Percentiles rank a stretch among this genome's conserved stretches.
Evolutionary conservation across 1,140 invertebrate species (phyloP).

Genomic region (Oncopodura yosiiana): DNA sequence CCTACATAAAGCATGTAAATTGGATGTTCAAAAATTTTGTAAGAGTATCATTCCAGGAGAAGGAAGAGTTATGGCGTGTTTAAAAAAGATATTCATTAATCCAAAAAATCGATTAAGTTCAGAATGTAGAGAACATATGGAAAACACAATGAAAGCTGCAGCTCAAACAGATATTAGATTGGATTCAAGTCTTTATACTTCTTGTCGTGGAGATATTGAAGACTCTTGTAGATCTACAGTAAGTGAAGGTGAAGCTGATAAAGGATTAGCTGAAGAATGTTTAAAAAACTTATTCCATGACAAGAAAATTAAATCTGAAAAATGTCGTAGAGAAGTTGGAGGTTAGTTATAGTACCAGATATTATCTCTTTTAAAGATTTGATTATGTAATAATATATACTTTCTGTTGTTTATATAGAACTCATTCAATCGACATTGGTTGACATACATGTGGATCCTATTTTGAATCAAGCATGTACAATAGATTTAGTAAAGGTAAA

Average conservation of each 20-base stretch:
- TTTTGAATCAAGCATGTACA: conserved; percentile 64
- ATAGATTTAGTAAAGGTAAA: conserved; percentile 45
- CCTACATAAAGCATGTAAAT: conserved; percentile 63
- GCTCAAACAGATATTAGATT: conserved; percentile 47
- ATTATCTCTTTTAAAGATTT: too few relatives aligned
- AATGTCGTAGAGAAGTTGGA: conserved; percentile 69
- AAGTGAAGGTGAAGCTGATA: conserved; percentile 40
- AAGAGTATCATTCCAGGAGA: conserved; percentile 39
- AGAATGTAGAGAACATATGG: conserved; percentile 47
- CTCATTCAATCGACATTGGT: conserved; percentile 49
- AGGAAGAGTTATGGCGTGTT: conserved; percentile 26
- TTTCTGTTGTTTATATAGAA: too few relatives aligned
- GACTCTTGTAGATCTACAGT: conserved; percentile 44
- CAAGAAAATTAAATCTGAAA: conserved; percentile 58
- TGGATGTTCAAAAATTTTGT: conserved; percentile 65
- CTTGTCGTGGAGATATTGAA: conserved; percentile 24
- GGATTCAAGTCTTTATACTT: conserved; percentile 35
- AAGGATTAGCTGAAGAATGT: conserved; percentile 67
- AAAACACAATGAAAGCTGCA: conserved; percentile 48
- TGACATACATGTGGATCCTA: conserved; percentile 72
- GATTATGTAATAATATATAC: too few relatives aligned
- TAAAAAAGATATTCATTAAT: conserved; percentile 31
- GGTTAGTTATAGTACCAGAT: conserved; percentile 49
- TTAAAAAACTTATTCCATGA: conserved; percentile 67
- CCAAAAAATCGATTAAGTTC: conserved; percentile 38